Evolutionary conservation across 53 echinoderm and acorn worm species (phyloP).

Genomic region (Zoroaster sp.): DNA sequence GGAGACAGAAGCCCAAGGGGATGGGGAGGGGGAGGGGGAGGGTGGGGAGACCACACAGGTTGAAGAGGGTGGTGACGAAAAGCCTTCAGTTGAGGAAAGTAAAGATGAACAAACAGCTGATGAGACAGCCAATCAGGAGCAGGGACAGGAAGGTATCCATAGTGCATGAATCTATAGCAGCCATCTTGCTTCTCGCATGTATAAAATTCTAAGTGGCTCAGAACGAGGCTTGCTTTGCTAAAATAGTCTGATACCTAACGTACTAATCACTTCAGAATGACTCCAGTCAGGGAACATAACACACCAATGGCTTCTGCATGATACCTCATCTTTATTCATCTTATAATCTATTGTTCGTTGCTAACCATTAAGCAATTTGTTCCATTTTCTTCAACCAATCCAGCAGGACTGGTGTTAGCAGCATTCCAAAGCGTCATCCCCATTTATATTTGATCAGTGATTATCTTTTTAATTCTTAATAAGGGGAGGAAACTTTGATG

Average conservation of each 20-base stretch:
- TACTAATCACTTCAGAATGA: not conserved
- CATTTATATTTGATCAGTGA: no score
- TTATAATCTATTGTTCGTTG: no score
- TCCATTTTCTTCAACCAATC: no score
- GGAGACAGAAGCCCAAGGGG: slow-evolving; percentile 9
- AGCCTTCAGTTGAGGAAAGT: slow-evolving; percentile 17
- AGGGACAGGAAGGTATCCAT: slow-evolving; percentile 28
- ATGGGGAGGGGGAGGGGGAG: not conserved
- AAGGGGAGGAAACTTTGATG: no score
- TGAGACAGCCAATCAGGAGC: slow-evolving; percentile 16
- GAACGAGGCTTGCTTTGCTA: not conserved
- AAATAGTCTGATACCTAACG: not conserved
- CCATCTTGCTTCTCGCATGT: not conserved
- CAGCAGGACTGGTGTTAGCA: no score
- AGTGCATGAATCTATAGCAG: not conserved
- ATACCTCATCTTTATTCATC: no score
- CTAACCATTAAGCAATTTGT: no score
- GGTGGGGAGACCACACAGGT: not conserved
- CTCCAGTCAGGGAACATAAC: no score
- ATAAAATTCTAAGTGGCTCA: not conserved
- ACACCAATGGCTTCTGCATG: no score
- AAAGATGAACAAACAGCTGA: slow-evolving; percentile 39
- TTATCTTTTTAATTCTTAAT: no score
- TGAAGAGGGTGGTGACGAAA: not conserved
- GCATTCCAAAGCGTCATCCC: no score